These are phyloP conservation scores for Alentia gelatinosa DNA, from an alignment of 2,888 invertebrate genomes.

Conservation along the genomic window DNA sequence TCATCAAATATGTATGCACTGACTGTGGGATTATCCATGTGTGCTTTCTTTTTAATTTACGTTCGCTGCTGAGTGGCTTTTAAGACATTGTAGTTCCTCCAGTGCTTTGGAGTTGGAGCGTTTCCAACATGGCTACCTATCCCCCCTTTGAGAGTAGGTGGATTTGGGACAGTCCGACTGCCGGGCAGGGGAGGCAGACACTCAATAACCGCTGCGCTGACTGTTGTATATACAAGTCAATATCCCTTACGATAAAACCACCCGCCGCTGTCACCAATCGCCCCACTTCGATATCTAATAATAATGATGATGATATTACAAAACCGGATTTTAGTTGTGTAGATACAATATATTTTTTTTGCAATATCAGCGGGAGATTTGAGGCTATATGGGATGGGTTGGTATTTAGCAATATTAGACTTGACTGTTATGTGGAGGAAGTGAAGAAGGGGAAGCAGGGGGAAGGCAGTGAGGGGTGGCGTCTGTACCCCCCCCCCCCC, in stretches of 20 bases:
- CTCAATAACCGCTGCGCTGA: not conserved
- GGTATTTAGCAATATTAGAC: not conserved
- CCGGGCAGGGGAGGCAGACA: not conserved
- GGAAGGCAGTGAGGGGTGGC: not conserved
- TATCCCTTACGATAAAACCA: not conserved
- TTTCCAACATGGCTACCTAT: slow-evolving; percentile 44
- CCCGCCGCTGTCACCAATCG: not conserved
- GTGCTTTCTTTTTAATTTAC: no score
- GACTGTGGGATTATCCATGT: not conserved
- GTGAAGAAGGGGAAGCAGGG: not conserved
- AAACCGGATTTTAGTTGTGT: not conserved
- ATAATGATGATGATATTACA: not conserved
- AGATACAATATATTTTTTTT: not conserved
- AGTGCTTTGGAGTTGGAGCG: not conserved
- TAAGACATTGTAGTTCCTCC: no score
- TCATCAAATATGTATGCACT: not conserved
- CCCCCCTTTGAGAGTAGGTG: not conserved
- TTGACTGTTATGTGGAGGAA: not conserved
- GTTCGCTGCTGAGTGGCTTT: no score
- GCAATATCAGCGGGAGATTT: not conserved
- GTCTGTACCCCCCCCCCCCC: not conserved
- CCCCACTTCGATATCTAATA: not conserved
- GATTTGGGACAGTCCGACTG: slow-evolving; percentile 25
- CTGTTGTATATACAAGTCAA: not conserved
- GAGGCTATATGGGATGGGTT: not conserved